Evolutionary conservation across 2,888 invertebrate species (phyloP), one percentile per base, ranked within the genome.

Genomic region (Lepetodrilus schrolli): DNA sequence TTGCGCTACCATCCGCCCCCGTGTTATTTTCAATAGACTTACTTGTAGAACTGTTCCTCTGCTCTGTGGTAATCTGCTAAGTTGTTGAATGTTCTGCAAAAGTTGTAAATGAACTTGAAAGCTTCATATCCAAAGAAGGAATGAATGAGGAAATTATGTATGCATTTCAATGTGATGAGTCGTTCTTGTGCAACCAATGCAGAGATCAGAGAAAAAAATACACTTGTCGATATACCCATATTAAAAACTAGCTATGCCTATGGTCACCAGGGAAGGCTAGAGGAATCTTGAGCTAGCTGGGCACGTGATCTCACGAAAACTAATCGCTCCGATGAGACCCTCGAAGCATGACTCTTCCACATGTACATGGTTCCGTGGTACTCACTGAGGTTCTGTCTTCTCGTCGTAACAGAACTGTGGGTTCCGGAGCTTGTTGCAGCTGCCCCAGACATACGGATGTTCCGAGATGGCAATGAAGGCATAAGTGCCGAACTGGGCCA

Each of bases 401-500:
- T 78, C 72, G 65, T 74, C 77, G 37, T 73, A 66, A 74, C 81
- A 80, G 20, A 49, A 49, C 8, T 50, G 26, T 1, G 73, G 75
- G 68, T 83, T 82, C 80, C 83, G 80, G 0, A 73, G 34, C 38
- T 82, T 78, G 21, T 75, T 74, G 78, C 86, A 86, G 5, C 65
- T 66, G 1, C 81, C 79, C 87, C 87, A 87, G 7, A 83, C 79
- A 70, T 85, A 87, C 0, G 83, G 80, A 26, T 81, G 75, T 70
- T 83, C 80, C 5, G 82, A 78, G 51, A 87, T 81, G 13, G 87
- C 81, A 13, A 87, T 84, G 72, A 85, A 83, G 5, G 85, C 84
- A 70, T 86, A 87, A 76, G 85, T 80, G 10, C 85, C 87, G 71
- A 86, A 81, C 78, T 87, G 86, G n/a, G 86, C 85, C 4, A 85